Conservation (phyloP, 2,113 vertebrate genomes). For the Gymnogyps californianus region DNA sequence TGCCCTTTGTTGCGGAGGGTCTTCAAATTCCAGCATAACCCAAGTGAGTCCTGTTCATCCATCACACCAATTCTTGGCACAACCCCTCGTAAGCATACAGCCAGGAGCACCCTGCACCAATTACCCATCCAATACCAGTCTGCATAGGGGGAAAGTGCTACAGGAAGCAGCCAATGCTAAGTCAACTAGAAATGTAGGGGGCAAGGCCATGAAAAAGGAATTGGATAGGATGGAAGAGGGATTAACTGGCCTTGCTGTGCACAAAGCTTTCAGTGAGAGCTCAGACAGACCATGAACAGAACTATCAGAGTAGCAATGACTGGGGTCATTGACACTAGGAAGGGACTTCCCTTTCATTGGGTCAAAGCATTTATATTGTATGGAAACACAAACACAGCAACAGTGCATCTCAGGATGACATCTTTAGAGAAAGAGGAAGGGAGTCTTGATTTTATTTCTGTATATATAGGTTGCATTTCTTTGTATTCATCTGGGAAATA, state of each 20-base stretch:
- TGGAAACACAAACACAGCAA: constrained; percentile 37
- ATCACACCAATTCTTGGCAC: neutral
- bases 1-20: neutral
- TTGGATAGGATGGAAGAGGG: neutral
- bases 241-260: neutral
- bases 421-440: neutral
- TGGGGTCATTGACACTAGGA: neutral
- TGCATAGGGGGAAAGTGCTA: neutral
- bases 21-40: neutral
- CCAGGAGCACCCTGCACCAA: neutral
- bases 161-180: neutral
- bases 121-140: neutral
- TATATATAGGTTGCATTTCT: constrained; percentile 15
- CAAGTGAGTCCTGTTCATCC: neutral
- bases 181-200: neutral
- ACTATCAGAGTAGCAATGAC: neutral
- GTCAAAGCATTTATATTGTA: neutral
- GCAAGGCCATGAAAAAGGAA: neutral
- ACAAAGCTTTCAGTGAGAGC: neutral
- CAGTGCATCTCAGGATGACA: neutral
- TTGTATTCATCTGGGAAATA: constrained; percentile 24
- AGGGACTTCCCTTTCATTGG: neutral
- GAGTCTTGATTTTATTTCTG: neutral
- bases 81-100: neutral
- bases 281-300: neutral